phyloP scores from a whole-genome alignment of 2,113 vertebrate genomes.

The Pedetes capensis region DNA sequence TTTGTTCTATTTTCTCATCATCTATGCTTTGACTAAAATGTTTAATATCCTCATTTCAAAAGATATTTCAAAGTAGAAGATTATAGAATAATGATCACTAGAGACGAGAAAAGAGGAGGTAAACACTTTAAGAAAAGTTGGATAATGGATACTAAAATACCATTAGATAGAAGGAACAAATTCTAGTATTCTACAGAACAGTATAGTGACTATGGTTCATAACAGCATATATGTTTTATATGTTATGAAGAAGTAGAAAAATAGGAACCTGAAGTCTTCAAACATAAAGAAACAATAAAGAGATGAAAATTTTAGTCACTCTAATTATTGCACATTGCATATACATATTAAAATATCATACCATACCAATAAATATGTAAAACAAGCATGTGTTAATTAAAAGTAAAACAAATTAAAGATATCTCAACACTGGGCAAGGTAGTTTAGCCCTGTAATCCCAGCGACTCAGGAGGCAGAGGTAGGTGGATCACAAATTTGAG shows the following conservation, averaged over 20 bases:
- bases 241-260: background rate
- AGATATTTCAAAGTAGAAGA: background rate
- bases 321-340: background rate
- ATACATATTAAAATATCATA: background rate
- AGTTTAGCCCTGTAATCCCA: too few relatives aligned
- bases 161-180: background rate
- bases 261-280: background rate
- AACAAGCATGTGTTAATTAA: background rate
- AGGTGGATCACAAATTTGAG: too few relatives aligned
- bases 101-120: background rate
- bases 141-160: background rate
- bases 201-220: background rate
- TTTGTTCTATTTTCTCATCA: background rate
- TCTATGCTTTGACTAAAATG: background rate
- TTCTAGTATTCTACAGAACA: background rate
- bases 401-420: background rate
- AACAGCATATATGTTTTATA: too few relatives aligned
- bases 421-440: too few relatives aligned
- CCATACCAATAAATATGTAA: background rate
- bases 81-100: background rate
- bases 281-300: background rate
- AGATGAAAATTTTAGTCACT: background rate
- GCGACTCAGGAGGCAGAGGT: too few relatives aligned
- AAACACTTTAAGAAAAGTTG: accelerated
- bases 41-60: background rate